A percentile compares a stretch with the other conserved stretches of the same genome.
Evolutionary conservation across 2,888 invertebrate species (phyloP).

Genomic region (Melinaea menophilus): DNA sequence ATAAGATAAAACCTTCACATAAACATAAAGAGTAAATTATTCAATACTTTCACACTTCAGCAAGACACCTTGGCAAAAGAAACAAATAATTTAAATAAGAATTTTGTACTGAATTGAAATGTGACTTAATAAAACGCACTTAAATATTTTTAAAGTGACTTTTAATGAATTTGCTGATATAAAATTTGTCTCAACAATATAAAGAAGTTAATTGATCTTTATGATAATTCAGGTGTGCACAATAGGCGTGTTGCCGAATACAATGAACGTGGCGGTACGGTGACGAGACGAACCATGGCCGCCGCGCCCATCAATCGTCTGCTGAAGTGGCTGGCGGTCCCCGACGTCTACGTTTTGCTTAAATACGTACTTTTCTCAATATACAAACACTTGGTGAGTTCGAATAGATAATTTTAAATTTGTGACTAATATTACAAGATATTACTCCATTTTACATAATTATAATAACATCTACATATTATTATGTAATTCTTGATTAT

Average conservation of each 20-base stretch:
- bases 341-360: slow-evolving; percentile 93
- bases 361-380: slow-evolving; percentile 79
- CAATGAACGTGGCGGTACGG: slow-evolving; percentile 91
- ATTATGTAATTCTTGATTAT: too few relatives aligned
- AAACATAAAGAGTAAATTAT: too few relatives aligned
- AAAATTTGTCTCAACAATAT: background rate
- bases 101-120: too few relatives aligned
- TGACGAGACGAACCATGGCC: slow-evolving; percentile 90
- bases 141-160: background rate
- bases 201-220: slow-evolving; percentile 3
- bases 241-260: slow-evolving; percentile 91
- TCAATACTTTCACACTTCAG: too few relatives aligned
- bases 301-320: slow-evolving; percentile 92
- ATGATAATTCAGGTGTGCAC: slow-evolving; percentile 82
- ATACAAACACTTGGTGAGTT: slow-evolving; percentile 66
- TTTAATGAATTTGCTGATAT: background rate
- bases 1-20: too few relatives aligned
- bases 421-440: too few relatives aligned
- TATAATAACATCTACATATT: too few relatives aligned
- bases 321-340: slow-evolving; percentile 90
- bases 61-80: too few relatives aligned
- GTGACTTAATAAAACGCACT: background rate
- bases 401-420: background rate
- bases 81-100: too few relatives aligned
- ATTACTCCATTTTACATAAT: too few relatives aligned